These are phyloP conservation scores for Drosophila emarginata DNA, from an alignment of 2,888 invertebrate species.

Conservation along the genomic window DNA sequence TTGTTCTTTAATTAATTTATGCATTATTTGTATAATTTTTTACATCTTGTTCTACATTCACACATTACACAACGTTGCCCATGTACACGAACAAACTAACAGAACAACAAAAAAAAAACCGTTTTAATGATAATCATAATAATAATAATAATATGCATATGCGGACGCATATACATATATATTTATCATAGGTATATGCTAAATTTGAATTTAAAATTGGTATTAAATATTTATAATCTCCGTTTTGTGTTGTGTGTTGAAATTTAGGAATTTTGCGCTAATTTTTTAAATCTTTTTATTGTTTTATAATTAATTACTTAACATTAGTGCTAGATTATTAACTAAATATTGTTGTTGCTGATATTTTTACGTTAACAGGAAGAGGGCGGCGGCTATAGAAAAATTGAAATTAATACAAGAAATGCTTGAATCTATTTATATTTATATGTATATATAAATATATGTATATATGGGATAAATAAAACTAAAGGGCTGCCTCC, in stretches of 20 bases:
- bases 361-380: slow-evolving; percentile 30
- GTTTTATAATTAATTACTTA: slow-evolving; percentile 61
- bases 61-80: not conserved
- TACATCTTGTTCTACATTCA: slow-evolving; percentile 28
- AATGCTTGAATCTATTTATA: slow-evolving; percentile 27
- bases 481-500: slow-evolving; percentile 32
- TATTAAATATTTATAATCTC: slow-evolving; percentile 66
- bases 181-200: slow-evolving; percentile 48
- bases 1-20: slow-evolving; percentile 43
- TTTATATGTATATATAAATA: slow-evolving; percentile 10
- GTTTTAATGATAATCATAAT: not conserved
- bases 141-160: not conserved
- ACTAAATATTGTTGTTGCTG: slow-evolving; percentile 63
- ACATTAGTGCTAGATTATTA: slow-evolving; percentile 74
- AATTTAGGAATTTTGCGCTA: slow-evolving; percentile 73
- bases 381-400: slow-evolving; percentile 20
- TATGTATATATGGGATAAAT: not conserved
- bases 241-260: slow-evolving; percentile 55
- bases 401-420: not conserved
- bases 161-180: slow-evolving; percentile 29
- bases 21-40: slow-evolving; percentile 23
- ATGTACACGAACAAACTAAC: slow-evolving; percentile 2
- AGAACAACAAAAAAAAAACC: not conserved
- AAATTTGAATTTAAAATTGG: slow-evolving; percentile 65
- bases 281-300: slow-evolving; percentile 37